These are phyloP conservation scores for Macropus fuliginosus DNA, from an alignment of 2,797 vertebrate genomes.

Conservation along the genomic window DNA sequence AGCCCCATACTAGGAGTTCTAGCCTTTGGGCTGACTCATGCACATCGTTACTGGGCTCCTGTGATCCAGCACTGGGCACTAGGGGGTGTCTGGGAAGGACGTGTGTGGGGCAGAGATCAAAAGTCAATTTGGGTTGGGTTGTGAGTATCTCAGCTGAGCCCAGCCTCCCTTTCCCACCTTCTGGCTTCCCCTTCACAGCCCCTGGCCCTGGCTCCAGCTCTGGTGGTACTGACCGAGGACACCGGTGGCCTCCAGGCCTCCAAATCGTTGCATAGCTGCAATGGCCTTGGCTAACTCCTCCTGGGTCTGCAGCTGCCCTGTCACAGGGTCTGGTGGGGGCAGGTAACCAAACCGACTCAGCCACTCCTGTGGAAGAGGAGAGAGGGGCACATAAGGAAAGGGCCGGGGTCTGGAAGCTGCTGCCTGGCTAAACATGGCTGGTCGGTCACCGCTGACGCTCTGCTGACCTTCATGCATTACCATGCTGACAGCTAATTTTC, in stretches of 20 bases:
- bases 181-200: accelerated
- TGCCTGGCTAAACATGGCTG: not conserved
- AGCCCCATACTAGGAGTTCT: not conserved
- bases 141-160: no score
- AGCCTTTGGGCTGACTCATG: not conserved
- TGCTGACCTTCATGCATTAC: conserved; percentile 12
- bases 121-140: no score
- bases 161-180: not conserved
- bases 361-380: conserved; percentile 90
- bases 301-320: conserved; percentile 93
- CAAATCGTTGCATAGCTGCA: conserved; percentile 96
- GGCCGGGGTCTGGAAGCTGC: accelerated
- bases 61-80: not conserved
- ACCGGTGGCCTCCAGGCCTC: conserved; percentile 90
- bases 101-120: not conserved
- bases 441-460: conserved; percentile 4
- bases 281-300: conserved; percentile 95
- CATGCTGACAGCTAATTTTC: conserved; percentile 61
- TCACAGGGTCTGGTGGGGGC: conserved; percentile 90
- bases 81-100: not conserved
- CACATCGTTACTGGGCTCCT: not conserved
- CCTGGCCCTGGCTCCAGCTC: accelerated
- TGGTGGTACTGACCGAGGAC: conserved; percentile 83
- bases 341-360: conserved; percentile 97
- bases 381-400: not conserved